Evolutionary conservation across 1,140 invertebrate species (phyloP).

Genomic region (Nylanderia fulva): DNA sequence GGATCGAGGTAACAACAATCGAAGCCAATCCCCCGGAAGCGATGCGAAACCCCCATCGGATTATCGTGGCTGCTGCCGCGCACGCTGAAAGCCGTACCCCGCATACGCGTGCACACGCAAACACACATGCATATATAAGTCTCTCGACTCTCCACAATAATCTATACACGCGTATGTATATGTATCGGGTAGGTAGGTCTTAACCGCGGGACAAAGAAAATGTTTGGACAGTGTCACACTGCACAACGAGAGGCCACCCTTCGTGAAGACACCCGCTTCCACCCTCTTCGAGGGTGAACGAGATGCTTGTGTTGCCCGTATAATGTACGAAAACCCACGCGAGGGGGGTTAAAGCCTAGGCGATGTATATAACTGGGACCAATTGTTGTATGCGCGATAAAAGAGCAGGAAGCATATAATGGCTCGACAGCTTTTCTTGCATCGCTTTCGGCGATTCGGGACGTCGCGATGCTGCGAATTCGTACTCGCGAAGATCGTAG

Average conservation of each 20-base stretch:
- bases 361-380: slow-evolving; percentile 38
- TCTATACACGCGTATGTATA: slow-evolving; percentile 73
- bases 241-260: slow-evolving; percentile 75
- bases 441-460: slow-evolving; percentile 38
- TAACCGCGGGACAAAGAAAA: slow-evolving; percentile 85
- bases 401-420: slow-evolving; percentile 79
- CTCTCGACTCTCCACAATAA: slow-evolving; percentile 77
- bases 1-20: slow-evolving; percentile 74
- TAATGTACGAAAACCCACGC: slow-evolving; percentile 12
- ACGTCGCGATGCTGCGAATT: slow-evolving; percentile 45
- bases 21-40: slow-evolving; percentile 80
- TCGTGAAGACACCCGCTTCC: slow-evolving; percentile 64
- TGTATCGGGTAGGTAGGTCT: slow-evolving; percentile 80
- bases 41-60: slow-evolving; percentile 81
- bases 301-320: slow-evolving; percentile 48
- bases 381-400: slow-evolving; percentile 70
- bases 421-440: slow-evolving; percentile 31
- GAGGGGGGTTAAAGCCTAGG: slow-evolving; percentile 53
- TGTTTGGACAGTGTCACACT: slow-evolving; percentile 85
- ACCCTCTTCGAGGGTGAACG: not conserved
- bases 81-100: slow-evolving; percentile 78
- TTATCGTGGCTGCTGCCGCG: slow-evolving; percentile 79
- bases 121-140: slow-evolving; percentile 26
- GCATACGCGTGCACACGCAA: not conserved
- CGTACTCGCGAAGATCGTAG: slow-evolving; percentile 31